Base-by-base conservation (phyloP, 2,797 vertebrate genomes). In the Lepidocolaptes lacrymiger region DNA sequence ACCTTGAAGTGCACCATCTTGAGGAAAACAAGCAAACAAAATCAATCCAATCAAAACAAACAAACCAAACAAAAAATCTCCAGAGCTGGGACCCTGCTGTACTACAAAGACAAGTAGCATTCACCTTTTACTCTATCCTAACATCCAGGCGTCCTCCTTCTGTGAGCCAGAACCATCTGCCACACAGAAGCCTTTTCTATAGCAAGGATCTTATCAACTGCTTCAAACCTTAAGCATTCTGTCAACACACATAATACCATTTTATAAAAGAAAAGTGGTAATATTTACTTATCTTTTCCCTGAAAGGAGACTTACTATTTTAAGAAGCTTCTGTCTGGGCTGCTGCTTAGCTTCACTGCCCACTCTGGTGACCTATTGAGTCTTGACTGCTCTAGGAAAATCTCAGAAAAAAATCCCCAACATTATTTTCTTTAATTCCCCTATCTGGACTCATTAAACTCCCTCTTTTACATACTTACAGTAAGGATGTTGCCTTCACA, bases 221-320 rank as follows among this genome's bases (percentile, higher is more conserved):
- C 58, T 89, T 82, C 43, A 86, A 58, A 85, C 72, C 13, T 3
- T 34, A 87, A 63, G 30, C 52, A 61, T 81, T 91, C 49, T 77
- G 37, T 85, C 91, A 91, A 77, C 55, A 95, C 13, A 66, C 10
- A 19, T 28, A 89, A 62, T 37, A 46, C 4, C 12, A 27, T 88
- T 74, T 63, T 19, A 67, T 55, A 71, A 85, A 49, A 91, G 32
- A 75, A 51, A 44, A 62, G 51, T 43, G 51, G 59, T 58, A 81
- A 66, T 72, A 69, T 78, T 86, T 86, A 85, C 52, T 71, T 84
- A 67, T 58, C 68, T 91, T 91, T 66, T 64, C n/a, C 37, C 68
- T 67, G 32, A 93, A 69, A 1, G 2, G 23, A 93, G 6, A 54
- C 13, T 27, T 85, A 27, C 71, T 91, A 76, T 51, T 92, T 85